A percentile compares a stretch with the other conserved stretches of the same genome.
These are phyloP conservation scores for Syngnathus typhle DNA, from an alignment of 2,113 vertebrate species.

Conservation along the genomic window DNA sequence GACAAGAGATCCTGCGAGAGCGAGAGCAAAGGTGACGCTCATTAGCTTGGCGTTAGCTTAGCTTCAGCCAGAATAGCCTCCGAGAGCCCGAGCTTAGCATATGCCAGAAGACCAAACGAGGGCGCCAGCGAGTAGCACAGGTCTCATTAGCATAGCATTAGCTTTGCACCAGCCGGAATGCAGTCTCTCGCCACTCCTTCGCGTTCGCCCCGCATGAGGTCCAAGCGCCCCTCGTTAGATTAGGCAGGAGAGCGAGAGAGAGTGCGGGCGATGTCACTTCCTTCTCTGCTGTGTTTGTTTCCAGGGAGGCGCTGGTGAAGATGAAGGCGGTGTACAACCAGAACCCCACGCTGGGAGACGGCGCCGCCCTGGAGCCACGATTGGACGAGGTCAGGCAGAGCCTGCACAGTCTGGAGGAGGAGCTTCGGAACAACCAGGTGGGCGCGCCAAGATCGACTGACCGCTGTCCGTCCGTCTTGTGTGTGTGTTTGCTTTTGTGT, in stretches of 20 bases:
- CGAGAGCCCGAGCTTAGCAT: background rate
- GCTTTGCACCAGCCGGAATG: background rate
- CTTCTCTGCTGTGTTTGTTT: background rate
- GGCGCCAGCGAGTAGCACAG: no score
- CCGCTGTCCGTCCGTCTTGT: background rate
- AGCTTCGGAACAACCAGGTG: slow-evolving; percentile 82
- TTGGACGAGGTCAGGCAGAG: slow-evolving; percentile 82
- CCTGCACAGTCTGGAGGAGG: slow-evolving; percentile 81
- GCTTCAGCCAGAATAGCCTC: background rate
- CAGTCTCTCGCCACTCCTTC: no score
- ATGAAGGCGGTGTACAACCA: slow-evolving; percentile 93
- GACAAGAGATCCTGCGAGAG: slow-evolving; percentile 88
- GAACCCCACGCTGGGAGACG: slow-evolving; percentile 92
- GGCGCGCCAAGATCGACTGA: background rate
- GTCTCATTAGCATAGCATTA: background rate
- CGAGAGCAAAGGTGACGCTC: slow-evolving; percentile 79
- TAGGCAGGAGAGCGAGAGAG: no score
- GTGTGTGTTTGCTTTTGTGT: no score
- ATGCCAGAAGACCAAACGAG: background rate
- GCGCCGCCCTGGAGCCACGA: slow-evolving; percentile 81
- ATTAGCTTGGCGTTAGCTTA: background rate
- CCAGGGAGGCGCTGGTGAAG: slow-evolving; percentile 88
- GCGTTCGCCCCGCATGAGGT: background rate
- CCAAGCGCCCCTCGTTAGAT: no score
- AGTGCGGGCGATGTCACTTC: no score